Base-by-base conservation (phyloP, 2,888 invertebrate genomes). In the Dolichomitus sp. region DNA sequence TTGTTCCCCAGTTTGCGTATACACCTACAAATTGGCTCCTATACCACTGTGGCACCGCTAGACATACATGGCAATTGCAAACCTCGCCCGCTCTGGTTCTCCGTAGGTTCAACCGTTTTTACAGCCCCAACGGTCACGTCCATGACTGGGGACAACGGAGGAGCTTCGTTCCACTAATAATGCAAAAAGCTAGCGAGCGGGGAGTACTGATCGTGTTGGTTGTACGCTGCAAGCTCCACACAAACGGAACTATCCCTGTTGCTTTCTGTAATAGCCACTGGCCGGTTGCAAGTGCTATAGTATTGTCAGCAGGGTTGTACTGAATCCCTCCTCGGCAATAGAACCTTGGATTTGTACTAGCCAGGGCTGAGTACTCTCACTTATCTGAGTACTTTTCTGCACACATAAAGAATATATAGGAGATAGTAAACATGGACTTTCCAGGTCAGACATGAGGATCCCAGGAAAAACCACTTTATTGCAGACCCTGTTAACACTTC, bases 161-260 rank as follows among this genome's bases (percentile, higher is more conserved):
- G 45, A n/a, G 23, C 48, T 80, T 74, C 45, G 42, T 66, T 42
- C 48, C 30, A 61, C 73, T 68, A 68, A 80, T 74, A 74, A 80
- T 61, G 42, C 50, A 68, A 73, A 68, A 73, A 68, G 27, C 40
- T 50, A 50, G 19, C 14, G 37, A 27, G 40, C n/a, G 40, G 37
- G n/a, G 19, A 14, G 23, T 19, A 52, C 37, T 23, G 37, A 37
- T 45, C 23, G 42, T 42, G 23, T 19, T 19, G 27, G 30, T 66
- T 66, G 66, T 48, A 12, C 27, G 4, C 50, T 6, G 52, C 0
- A 0, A 52, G n/a, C 33, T 37, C 68, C 17, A 68, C 52, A n/a
- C 12, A 68, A 68, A 40, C 52, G 7, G 52, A 7, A 27, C 12
- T 14, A 37, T 68, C 37, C 66, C n/a, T n/a, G 12, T 9, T 48